These are phyloP conservation scores for Gila orcuttii DNA, from an alignment of 2,113 vertebrate genomes.

Conservation along the genomic window DNA sequence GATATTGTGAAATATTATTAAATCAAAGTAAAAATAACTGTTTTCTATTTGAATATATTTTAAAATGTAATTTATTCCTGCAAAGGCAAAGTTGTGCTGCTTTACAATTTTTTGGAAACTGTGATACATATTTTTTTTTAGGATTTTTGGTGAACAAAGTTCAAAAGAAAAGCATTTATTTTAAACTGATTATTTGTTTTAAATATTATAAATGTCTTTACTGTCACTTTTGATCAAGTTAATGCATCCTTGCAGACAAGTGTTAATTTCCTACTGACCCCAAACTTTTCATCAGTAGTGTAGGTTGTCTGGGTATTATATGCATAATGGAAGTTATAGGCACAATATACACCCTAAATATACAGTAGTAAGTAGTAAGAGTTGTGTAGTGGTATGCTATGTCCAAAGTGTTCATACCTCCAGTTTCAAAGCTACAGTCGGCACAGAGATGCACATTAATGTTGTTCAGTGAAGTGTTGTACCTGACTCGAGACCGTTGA, in stretches of 20 bases:
- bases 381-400: background rate
- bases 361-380: background rate
- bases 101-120: too few relatives aligned
- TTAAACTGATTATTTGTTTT: too few relatives aligned
- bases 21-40: too few relatives aligned
- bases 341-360: background rate
- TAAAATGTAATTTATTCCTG: background rate
- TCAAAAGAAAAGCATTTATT: too few relatives aligned
- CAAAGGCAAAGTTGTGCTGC: too few relatives aligned
- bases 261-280: background rate
- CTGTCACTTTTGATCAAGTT: too few relatives aligned
- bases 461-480: background rate
- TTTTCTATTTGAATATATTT: background rate
- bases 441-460: background rate
- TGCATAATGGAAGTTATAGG: background rate
- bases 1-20: background rate
- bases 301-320: background rate
- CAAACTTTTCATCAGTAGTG: background rate
- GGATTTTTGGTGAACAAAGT: too few relatives aligned
- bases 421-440: too few relatives aligned
- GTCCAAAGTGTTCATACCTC: background rate
- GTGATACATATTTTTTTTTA: too few relatives aligned
- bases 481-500: slow-evolving; percentile 24
- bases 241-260: too few relatives aligned
- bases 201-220: too few relatives aligned